Base-by-base conservation (phyloP, 2,888 invertebrate genomes). In the Epirrhoe tristata region DNA sequence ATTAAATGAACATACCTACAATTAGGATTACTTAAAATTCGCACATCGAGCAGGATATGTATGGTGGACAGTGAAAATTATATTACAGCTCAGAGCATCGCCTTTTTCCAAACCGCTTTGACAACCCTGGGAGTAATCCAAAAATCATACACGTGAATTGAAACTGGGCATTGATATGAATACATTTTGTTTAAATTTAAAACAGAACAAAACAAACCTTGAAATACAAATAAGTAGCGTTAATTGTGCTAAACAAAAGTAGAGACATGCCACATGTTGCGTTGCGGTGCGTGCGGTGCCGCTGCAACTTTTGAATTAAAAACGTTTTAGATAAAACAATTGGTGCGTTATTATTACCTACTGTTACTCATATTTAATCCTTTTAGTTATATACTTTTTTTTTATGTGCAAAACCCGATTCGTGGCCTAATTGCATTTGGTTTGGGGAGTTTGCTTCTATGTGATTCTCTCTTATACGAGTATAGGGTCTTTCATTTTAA, bases 61-160 rank as follows among this genome's bases (percentile, higher is more conserved):
- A n/a, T n/a, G n/a, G 24, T 51, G 50, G 46, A 52, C 55, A 31
- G 56, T 43, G 56, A 57, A 57, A 57, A 57, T 57, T 12, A 43
- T 31, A 31, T 57, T 57, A 14, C 17, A 14, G 54, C 39, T 17
- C 24, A 24, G 24, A 24, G 36, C 55, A 14, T 17, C 46, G 24
- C 31, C 31, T 43, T 12, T 43, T 43, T 12, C 12, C 39, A 43
- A 39, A 43, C 39, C 12, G 39, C 39, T 43, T 57, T 39, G 57
- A 46, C 57, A 57, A 46, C 46, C 46, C 46, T 57, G 57, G 57
- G 31, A 57, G 46, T 57, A 57, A 57, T 46, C 57, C 24, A 31
- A 4, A 46, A 6, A 31, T 14, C 57, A 31, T 31, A 24, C 24
- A 46, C 57, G 31, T 14, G 14, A 53, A 46, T 46, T 57, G 46